phyloP scores from a whole-genome alignment of 2,113 vertebrate genomes.

The Pimephales promelas region DNA sequence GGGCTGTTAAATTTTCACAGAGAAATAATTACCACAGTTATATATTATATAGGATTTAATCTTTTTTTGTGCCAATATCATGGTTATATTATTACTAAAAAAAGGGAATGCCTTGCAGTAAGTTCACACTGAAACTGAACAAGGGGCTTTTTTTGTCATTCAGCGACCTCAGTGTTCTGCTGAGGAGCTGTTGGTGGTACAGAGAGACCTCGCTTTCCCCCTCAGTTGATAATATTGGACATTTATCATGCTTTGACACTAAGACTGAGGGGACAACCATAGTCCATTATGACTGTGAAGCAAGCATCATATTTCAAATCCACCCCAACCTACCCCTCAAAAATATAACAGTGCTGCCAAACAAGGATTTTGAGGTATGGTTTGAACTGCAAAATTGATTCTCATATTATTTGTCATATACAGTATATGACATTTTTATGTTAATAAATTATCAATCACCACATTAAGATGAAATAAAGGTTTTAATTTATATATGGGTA shows the following conservation, averaged over 20 bases:
- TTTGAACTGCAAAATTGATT: not conserved
- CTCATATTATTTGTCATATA: not conserved
- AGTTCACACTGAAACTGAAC: not conserved
- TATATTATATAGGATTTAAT: not conserved
- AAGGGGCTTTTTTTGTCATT: slow-evolving; percentile 23
- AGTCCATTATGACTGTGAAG: slow-evolving; percentile 52
- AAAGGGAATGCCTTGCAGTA: not conserved
- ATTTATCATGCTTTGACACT: slow-evolving; percentile 59
- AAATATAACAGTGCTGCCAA: not conserved
- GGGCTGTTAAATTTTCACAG: not conserved
- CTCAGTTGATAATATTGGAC: slow-evolving; percentile 55
- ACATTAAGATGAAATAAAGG: too few species aligned
- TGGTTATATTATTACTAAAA: not conserved
- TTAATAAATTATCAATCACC: slow-evolving; percentile 15
- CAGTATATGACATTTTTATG: not conserved
- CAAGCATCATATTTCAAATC: slow-evolving; percentile 17
- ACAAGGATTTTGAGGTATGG: not conserved
- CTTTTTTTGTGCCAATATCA: not conserved
- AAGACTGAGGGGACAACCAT: slow-evolving; percentile 56
- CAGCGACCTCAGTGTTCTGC: slow-evolving; percentile 34
- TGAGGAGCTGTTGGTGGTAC: slow-evolving; percentile 31
- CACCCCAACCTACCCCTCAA: slow-evolving; percentile 1
- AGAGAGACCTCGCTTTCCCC: slow-evolving; percentile 51
- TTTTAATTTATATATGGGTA: too few species aligned
- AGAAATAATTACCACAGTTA: not conserved